phyloP scores from a whole-genome alignment of 2,113 vertebrate species.

The Mustela nigripes region DNA sequence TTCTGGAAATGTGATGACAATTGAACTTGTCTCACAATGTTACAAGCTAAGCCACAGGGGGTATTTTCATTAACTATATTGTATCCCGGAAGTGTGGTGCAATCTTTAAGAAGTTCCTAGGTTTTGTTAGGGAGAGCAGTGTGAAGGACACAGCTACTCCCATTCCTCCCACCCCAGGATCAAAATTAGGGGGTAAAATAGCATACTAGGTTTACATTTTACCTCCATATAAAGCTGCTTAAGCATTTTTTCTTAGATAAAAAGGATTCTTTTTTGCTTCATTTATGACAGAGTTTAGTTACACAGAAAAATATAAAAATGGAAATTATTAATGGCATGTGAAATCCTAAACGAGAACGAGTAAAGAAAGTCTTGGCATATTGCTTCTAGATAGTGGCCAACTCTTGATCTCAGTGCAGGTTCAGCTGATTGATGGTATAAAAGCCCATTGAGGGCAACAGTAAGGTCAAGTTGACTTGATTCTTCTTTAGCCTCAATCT shows the following conservation, averaged over 20 bases:
- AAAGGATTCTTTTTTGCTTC: not conserved
- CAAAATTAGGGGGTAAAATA: not conserved
- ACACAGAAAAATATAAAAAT: not conserved
- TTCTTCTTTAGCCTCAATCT: not conserved
- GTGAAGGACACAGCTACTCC: not conserved
- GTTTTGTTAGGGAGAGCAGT: not conserved
- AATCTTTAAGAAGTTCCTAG: not conserved
- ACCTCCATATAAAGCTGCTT: slow-evolving; percentile 46
- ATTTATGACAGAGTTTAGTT: slow-evolving; percentile 40
- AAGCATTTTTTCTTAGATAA: not conserved
- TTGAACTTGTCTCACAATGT: not conserved
- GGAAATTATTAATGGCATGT: not conserved
- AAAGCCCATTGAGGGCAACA: not conserved
- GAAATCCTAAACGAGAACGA: slow-evolving; percentile 41
- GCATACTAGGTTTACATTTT: not conserved
- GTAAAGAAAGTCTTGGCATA: not conserved
- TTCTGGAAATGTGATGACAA: slow-evolving; percentile 48
- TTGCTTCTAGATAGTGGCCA: not conserved
- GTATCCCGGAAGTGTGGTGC: not conserved
- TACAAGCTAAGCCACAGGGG: not conserved
- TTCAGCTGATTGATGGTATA: not conserved
- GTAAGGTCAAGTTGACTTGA: not conserved
- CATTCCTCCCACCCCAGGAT: not conserved
- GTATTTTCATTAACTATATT: slow-evolving; percentile 48
- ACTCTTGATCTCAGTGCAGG: too few species aligned